Evolutionary conservation across 1,140 invertebrate species (phyloP).

Genomic region (Drosophila asahinai): DNA sequence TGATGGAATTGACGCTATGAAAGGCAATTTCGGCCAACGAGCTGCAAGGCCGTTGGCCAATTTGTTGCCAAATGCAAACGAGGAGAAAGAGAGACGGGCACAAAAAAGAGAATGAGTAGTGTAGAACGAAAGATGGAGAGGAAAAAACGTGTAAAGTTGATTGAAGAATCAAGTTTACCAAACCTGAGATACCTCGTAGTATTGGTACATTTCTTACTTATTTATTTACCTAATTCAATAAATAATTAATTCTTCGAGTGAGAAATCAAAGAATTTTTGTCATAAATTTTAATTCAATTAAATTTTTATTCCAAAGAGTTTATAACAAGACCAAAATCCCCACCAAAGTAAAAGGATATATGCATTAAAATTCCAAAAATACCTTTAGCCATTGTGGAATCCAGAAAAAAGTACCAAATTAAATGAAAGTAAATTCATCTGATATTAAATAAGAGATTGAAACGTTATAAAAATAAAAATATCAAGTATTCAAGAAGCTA

Average conservation of each 20-base stretch:
- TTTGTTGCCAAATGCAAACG: constrained; percentile 42
- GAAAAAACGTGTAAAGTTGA: background rate
- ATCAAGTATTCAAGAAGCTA: constrained; percentile 11
- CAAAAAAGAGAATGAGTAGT: background rate
- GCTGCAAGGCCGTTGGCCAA: constrained; percentile 43
- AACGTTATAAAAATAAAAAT: background rate
- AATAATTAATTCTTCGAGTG: background rate
- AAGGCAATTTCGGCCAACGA: constrained; percentile 55
- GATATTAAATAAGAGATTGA: constrained; percentile 7
- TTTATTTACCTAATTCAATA: background rate
- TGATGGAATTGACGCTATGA: constrained; percentile 74
- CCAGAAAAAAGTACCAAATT: background rate
- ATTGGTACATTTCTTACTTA: background rate
- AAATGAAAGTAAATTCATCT: background rate
- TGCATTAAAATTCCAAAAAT: background rate
- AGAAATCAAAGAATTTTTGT: too few species aligned
- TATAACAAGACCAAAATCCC: background rate
- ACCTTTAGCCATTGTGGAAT: background rate
- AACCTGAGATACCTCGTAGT: background rate
- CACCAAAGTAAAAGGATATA: background rate
- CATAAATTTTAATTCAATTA: background rate
- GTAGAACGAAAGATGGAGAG: background rate
- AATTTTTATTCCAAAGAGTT: background rate
- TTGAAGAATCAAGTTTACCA: background rate
- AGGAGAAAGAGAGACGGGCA: background rate